Evolutionary conservation across 2,113 vertebrate species (phyloP).

Genomic region (Otolemur garnettii): DNA sequence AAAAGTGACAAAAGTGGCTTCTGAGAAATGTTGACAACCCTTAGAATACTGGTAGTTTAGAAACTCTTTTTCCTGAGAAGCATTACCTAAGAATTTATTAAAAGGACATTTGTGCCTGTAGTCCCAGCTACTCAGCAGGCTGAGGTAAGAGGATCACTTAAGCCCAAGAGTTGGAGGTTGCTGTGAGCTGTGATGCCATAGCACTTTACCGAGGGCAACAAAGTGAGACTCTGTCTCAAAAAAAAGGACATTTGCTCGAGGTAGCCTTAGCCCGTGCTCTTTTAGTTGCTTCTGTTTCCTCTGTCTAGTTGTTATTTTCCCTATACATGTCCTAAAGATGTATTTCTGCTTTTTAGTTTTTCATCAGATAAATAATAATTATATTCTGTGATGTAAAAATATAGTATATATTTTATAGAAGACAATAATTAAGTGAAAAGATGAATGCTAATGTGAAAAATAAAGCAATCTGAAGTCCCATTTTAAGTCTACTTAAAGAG

Average conservation of each 20-base stretch:
- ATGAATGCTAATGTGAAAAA: conserved; percentile 27
- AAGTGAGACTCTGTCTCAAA: too few species aligned
- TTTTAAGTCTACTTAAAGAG: background rate
- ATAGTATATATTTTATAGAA: conserved; percentile 32
- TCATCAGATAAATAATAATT: conserved; percentile 18
- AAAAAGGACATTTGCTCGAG: conserved; percentile 12
- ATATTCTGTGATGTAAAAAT: background rate
- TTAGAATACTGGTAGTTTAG: conserved; percentile 7
- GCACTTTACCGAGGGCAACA: too few species aligned
- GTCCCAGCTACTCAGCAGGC: too few species aligned
- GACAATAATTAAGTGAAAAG: conserved; percentile 18
- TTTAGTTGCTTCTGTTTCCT: conserved; percentile 33
- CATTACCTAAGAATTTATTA: conserved; percentile 32
- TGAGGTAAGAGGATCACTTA: too few species aligned
- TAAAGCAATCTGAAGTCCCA: conserved; percentile 3
- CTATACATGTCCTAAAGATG: background rate
- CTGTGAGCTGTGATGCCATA: too few species aligned
- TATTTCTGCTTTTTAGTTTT: background rate
- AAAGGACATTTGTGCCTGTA: background rate
- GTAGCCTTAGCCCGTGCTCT: background rate
- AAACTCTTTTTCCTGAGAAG: background rate
- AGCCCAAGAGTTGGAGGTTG: too few species aligned
- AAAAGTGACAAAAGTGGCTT: background rate
- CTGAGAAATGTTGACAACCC: conserved; percentile 3
- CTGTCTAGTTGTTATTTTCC: background rate